Percentiles rank a stretch among this genome's conserved stretches.
Evolutionary conservation across 2,797 vertebrate species (phyloP).

Genomic region (Helarctos malayanus): DNA sequence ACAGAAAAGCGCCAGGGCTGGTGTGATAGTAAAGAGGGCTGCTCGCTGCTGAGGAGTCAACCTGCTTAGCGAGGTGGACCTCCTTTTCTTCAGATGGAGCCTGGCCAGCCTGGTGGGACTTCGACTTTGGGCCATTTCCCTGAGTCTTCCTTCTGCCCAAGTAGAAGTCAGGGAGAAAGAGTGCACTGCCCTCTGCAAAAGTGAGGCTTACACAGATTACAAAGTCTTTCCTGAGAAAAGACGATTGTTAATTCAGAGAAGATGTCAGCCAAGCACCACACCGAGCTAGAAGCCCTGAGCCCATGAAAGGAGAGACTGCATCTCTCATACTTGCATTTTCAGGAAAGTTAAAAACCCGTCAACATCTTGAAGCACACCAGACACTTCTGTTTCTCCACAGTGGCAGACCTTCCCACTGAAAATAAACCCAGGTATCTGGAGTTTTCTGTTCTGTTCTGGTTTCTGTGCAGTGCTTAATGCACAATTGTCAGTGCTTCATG

Average conservation of each 20-base stretch:
- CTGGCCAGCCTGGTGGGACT: fast-evolving
- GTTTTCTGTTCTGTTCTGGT: background rate
- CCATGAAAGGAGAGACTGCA: background rate
- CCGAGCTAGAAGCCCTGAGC: background rate
- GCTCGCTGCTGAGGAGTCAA: fast-evolving
- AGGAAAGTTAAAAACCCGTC: background rate
- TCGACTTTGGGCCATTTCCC: background rate
- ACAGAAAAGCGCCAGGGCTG: background rate
- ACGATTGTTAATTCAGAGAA: background rate
- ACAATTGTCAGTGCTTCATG: background rate
- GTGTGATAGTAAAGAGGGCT: background rate
- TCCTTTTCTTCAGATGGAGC: background rate
- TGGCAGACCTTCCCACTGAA: background rate
- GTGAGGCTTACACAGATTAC: background rate
- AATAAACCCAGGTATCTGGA: background rate
- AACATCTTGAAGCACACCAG: background rate
- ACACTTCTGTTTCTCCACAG: constrained; percentile 37
- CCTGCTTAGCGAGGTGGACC: background rate
- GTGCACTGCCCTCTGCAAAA: background rate
- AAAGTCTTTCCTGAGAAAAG: background rate
- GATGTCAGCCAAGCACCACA: background rate
- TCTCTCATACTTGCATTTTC: background rate
- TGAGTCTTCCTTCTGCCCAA: background rate
- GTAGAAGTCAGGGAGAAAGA: background rate
- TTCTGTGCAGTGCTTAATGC: constrained; percentile 32